phyloP scores from a whole-genome alignment of 2,113 vertebrate genomes.

The Tichodroma muraria region DNA sequence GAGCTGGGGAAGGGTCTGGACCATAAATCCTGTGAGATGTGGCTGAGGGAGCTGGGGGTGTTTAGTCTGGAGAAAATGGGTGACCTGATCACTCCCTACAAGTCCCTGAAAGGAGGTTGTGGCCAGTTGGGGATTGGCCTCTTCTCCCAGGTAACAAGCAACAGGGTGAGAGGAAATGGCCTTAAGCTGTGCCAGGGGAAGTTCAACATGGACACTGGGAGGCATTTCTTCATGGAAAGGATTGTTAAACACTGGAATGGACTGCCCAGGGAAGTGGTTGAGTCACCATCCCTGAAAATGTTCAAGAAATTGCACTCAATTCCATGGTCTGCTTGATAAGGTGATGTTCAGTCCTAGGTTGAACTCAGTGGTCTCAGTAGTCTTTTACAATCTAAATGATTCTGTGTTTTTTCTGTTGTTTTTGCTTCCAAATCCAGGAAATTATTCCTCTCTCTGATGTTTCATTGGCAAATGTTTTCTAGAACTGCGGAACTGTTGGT shows the following conservation, averaged over 20 bases:
- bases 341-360: neutral
- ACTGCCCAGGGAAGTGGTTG: neutral
- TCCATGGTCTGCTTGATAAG: neutral
- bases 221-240: neutral
- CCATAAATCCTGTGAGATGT: neutral
- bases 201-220: neutral
- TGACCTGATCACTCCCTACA: neutral
- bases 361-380: neutral
- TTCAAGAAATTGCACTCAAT: neutral
- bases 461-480: neutral
- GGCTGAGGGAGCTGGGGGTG: neutral
- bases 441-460: neutral
- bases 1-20: neutral
- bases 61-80: neutral
- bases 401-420: neutral
- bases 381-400: neutral
- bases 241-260: neutral
- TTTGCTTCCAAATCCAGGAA: neutral
- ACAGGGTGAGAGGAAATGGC: accelerated
- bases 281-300: neutral
- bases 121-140: neutral
- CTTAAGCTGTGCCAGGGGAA: neutral
- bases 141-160: neutral
- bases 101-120: neutral
- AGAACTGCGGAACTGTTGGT: neutral